Evolutionary conservation across 2,113 vertebrate species (phyloP).

Genomic region (Phocoena phocoena): DNA sequence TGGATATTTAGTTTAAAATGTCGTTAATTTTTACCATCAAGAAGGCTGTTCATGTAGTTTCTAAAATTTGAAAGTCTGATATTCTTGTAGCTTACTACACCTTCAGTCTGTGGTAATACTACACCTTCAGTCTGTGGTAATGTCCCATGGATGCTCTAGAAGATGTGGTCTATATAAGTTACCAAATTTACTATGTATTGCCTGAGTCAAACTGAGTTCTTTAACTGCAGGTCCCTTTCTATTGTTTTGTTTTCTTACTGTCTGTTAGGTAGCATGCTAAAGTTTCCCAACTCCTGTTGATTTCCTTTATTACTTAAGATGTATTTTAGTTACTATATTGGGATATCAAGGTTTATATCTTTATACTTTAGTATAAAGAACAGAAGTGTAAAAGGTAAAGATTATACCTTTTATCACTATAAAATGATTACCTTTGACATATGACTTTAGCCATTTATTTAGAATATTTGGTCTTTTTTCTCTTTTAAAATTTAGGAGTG

Average conservation of each 20-base stretch:
- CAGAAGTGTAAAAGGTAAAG: background rate
- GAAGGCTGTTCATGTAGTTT: background rate
- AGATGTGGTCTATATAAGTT: background rate
- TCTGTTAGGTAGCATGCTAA: background rate
- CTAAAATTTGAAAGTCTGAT: background rate
- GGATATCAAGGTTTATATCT: background rate
- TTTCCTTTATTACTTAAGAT: background rate
- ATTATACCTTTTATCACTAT: background rate
- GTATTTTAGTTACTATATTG: background rate
- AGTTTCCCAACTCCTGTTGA: background rate
- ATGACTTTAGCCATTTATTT: background rate
- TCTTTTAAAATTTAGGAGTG: background rate
- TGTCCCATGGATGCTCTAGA: background rate
- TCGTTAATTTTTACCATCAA: background rate
- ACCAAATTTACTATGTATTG: background rate
- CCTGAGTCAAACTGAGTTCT: background rate
- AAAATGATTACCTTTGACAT: background rate
- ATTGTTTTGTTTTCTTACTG: background rate
- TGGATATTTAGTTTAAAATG: background rate
- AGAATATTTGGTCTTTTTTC: background rate
- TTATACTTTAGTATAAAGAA: background rate
- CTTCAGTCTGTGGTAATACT: background rate
- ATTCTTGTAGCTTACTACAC: background rate
- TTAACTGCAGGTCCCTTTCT: background rate
- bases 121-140: background rate